Base-by-base conservation (phyloP, 2,888 invertebrate species). In the Phyto melanocephala region DNA sequence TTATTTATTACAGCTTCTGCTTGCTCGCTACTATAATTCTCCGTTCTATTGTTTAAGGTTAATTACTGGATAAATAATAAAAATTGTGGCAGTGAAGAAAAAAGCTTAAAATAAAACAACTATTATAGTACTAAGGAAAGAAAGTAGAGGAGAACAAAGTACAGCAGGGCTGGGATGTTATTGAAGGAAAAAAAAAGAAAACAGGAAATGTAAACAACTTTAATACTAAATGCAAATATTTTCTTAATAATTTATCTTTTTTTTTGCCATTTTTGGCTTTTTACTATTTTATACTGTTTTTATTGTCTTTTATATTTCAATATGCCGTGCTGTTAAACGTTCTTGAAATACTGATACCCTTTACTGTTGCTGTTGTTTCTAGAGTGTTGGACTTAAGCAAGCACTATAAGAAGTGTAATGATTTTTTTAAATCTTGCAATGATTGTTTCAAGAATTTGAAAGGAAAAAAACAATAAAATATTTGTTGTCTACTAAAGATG, bases 51-150 rank as follows among this genome's bases (percentile, higher is more conserved):
- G 45, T 74, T 62, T 52, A 35, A 67, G 72, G 79, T 79, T 72
- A 79, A 79, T 79, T 79, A 60, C 67, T 67, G 60, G 47, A 60
- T 67, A 74, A 72, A 79, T 60, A 79, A 60, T 52, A 58, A 67
- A 79, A 58, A n/a, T 72, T 15, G 33, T 37, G 37, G 15, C 35
- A 50, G 28, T 11, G 45, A 37, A 33, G 4, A 13, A 10, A 22
- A 3, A 47, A 56, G n/a, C 11, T 22, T 35, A 54, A 4, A 33
- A 17, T 13, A 40, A 50, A 17, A 13, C 42, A 56, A 67, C 15
- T 2, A 1, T 17, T 8, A 45, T 17, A 45, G 45, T 1, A 22
- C 28, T 28, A 5, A 6, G 3, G 8, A 54, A 7, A 56, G 1
- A 52, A 52, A 35, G 6, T 2, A 33, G 13, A 15, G 5, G 4